Base-by-base conservation (phyloP, 2,113 vertebrate genomes). In the Alexandromys fortis region DNA sequence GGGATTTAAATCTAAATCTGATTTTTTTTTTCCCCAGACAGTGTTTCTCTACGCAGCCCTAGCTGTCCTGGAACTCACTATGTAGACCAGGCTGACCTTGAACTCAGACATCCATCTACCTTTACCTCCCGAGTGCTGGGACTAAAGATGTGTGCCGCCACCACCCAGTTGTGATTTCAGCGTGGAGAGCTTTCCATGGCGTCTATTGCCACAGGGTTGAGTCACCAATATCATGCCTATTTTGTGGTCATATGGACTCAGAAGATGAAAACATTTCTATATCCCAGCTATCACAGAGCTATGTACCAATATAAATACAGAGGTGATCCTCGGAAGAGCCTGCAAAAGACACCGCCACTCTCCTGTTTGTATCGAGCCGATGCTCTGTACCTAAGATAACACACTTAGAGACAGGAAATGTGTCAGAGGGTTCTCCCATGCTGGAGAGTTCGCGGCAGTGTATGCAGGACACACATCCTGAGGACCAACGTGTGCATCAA, bases 1-100 rank as follows among this genome's bases (percentile, higher is more conserved):
- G 28, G 65, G 3, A 89, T 63, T 81, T 95, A 86, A 85, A 89
- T 58, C 52, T n/a, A 24, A 35, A 58, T n/a, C 33, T 58, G 78
- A 55, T 79, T 55, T 55, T 35, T 52, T 52, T 55, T 79, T 55
- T 21, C n/a, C 5, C 55, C 55, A 81, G 35, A 58, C 19, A n/a
- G 33, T 52, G 33, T 55, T 61, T 61, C 24, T 38, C 11, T 61
- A 26, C 12, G 11, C 24, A 61, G 35, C 30, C 79, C 55, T 38
- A 22, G 79, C 22, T 82, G 35, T 61, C 3, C 79, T n/a, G n/a
- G 52, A 82, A 38, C 52, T 82, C 12, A 38, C 52, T 82, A 19
- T 81, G 35, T n/a, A 58, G 52, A 81, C 21, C 11, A 38, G 79
- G 19, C 49, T 49, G 49, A 2, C 49, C 49, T 13, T 49, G 12